phyloP scores from a whole-genome alignment of 2,888 invertebrate genomes.

The Capitulum mitella region DNA sequence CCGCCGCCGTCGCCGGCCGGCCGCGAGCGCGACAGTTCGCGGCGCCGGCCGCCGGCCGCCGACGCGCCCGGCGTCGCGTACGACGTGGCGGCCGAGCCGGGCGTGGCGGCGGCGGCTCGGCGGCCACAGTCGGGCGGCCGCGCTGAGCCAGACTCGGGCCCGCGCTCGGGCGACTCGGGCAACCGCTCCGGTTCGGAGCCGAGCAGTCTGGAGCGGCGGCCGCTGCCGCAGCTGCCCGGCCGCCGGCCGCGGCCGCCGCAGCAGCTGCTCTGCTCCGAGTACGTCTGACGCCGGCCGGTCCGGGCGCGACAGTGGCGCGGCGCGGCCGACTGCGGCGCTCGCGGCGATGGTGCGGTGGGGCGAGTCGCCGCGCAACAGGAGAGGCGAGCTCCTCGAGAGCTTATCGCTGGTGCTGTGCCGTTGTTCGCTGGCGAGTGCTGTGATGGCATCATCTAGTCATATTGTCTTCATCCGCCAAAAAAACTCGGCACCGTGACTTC shows the following conservation, averaged over 20 bases:
- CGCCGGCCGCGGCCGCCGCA: background rate
- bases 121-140: too few relatives aligned
- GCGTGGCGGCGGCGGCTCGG: background rate
- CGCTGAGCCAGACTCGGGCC: background rate
- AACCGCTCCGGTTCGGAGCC: slow-evolving; percentile 6
- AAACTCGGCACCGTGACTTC: too few relatives aligned
- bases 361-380: background rate
- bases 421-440: background rate
- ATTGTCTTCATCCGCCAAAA: too few relatives aligned
- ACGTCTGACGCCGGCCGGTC: background rate
- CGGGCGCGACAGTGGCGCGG: background rate
- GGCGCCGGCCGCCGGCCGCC: background rate
- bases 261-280: slow-evolving; percentile 3
- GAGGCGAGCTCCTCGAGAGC: background rate
- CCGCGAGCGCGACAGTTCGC: background rate
- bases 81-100: background rate
- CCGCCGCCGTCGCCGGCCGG: background rate
- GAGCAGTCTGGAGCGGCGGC: background rate
- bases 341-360: background rate
- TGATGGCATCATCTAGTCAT: background rate
- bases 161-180: slow-evolving; percentile 7
- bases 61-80: background rate
- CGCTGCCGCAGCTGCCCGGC: background rate
- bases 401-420: background rate
- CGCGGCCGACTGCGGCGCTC: background rate